Evolutionary conservation across 1,140 invertebrate genomes (phyloP), one percentile per base, ranked within the genome.

Genomic region (Myzus persicae): DNA sequence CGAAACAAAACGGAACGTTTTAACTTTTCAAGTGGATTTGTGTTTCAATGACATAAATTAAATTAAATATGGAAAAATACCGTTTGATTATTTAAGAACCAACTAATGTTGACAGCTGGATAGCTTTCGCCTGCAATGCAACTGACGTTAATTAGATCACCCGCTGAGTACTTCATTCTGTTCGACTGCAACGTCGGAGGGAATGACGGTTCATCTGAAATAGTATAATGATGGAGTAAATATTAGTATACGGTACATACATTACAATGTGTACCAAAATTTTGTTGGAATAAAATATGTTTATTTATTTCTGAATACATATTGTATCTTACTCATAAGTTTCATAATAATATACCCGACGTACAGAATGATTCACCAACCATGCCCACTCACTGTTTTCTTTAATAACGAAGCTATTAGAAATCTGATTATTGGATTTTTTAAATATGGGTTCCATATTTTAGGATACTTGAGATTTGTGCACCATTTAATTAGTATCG

Each of bases 41-140:
- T 22, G 87, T 88, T 88, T 51, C n/a, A 51, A 48, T 38, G 46
- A 51, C 87, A 22, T 9, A 22, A 48, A 24, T 48, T 88, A 36
- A 36, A 87, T n/a, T n/a, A 87, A 40, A 20, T 22, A 48, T 89
- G 22, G 42, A 54, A 38, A 94, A 93, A 95, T 95, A 98, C 97
- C 96, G 96, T 96, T 94, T 96, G 96, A 94, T 96, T 97, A 95
- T 98, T 98, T 94, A 98, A 96, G 95, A 96, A 97, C 97, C 98
- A 98, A n/a, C 97, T 97, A 81, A 98, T 96, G 95, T 98, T 98
- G 18, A 97, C 97, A 3, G 97, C 97, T 8, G 98, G 98, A 95
- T 96, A 96, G 40, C 97, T 98, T 94, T 96, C 96, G 94, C 96
- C 96, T 88, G 97, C 97, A 76, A 96, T 96, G 94, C 98, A 98